These are phyloP conservation scores for Spizaetus ornatus DNA, from an alignment of 2,113 vertebrate genomes.

Conservation along the genomic window DNA sequence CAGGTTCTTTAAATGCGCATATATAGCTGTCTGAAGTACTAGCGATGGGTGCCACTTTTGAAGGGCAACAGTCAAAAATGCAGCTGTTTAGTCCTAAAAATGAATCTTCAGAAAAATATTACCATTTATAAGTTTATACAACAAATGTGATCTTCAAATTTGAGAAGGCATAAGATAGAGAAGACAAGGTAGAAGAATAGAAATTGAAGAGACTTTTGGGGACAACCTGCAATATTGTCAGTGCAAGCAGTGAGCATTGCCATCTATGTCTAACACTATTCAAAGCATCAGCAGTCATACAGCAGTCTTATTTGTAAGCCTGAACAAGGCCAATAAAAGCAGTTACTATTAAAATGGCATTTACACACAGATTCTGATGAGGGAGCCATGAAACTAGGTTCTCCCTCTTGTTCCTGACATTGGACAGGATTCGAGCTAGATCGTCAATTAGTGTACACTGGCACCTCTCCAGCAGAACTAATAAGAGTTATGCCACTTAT, in stretches of 20 bases:
- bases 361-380: background rate
- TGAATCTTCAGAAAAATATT: background rate
- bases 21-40: background rate
- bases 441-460: background rate
- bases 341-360: background rate
- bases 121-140: background rate
- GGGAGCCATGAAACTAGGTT: background rate
- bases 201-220: background rate
- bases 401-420: background rate
- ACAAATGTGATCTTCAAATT: background rate
- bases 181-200: background rate
- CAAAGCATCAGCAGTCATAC: background rate
- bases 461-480: background rate
- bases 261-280: background rate
- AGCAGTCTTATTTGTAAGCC: background rate
- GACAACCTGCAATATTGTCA: background rate
- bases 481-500: background rate
- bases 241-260: background rate
- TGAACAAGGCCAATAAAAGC: background rate
- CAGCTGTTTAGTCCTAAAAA: background rate
- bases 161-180: background rate
- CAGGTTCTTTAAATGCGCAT: background rate
- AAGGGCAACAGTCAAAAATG: background rate
- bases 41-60: background rate
- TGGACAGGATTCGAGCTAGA: background rate